These are phyloP conservation scores for Entomyzon cyanotis DNA, from an alignment of 2,113 vertebrate species.

Conservation along the genomic window DNA sequence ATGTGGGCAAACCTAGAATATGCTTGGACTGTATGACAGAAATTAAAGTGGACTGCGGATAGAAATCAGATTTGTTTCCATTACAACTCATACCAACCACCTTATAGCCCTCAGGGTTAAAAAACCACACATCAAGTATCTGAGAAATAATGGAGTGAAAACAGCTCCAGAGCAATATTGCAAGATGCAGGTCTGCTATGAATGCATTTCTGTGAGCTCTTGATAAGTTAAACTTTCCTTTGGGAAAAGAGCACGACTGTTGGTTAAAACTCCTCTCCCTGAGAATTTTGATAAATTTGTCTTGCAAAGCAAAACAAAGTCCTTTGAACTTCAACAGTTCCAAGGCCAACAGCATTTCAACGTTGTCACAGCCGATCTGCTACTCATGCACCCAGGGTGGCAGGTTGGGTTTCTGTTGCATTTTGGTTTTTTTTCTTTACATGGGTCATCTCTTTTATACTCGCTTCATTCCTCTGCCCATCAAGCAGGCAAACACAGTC, in stretches of 20 bases:
- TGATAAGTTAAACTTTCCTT: slow-evolving; percentile 59
- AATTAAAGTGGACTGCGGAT: slow-evolving; percentile 42
- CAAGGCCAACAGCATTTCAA: slow-evolving; percentile 75
- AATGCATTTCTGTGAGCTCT: slow-evolving; percentile 75
- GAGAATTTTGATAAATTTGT: slow-evolving; percentile 64
- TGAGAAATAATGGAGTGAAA: slow-evolving; percentile 30
- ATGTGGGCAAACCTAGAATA: slow-evolving; percentile 48
- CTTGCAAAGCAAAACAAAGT: slow-evolving; percentile 76
- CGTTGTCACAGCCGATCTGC: slow-evolving; percentile 73
- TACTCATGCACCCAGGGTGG: slow-evolving; percentile 65
- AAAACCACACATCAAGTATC: neutral
- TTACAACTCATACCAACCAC: slow-evolving; percentile 44
- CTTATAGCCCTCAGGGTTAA: slow-evolving; percentile 31
- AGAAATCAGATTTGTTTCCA: slow-evolving; percentile 47
- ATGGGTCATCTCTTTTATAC: slow-evolving; percentile 69
- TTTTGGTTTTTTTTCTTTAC: neutral
- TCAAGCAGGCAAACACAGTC: slow-evolving; percentile 96
- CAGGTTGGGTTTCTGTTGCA: slow-evolving; percentile 12
- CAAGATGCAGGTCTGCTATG: slow-evolving; percentile 55
- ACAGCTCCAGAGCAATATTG: slow-evolving; percentile 43
- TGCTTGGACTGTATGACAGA: neutral
- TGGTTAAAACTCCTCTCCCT: slow-evolving; percentile 65
- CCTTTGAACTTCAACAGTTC: slow-evolving; percentile 69
- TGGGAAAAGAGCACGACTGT: slow-evolving; percentile 60
- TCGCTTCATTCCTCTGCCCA: slow-evolving; percentile 95